Evolutionary conservation across 2,113 vertebrate species (phyloP).

Genomic region (Oxyura jamaicensis): DNA sequence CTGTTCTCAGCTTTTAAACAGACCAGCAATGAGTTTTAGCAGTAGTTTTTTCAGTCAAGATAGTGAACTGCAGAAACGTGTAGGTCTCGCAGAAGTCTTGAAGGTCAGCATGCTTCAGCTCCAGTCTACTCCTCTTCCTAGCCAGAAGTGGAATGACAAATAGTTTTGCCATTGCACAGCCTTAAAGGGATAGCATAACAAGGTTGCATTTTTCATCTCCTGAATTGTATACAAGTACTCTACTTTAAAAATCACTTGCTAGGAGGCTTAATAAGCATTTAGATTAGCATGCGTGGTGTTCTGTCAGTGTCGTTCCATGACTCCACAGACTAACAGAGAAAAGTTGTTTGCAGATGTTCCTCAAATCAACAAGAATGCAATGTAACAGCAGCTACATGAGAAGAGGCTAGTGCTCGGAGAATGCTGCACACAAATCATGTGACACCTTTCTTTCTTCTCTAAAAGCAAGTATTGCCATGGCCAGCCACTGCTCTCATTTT

Average conservation of each 20-base stretch:
- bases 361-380: not conserved
- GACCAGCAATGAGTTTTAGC: not conserved
- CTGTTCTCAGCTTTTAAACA: not conserved
- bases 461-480: not conserved
- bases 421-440: not conserved
- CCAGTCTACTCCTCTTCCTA: not conserved
- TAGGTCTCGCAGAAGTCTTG: not conserved
- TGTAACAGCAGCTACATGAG: not conserved
- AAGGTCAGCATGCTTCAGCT: not conserved
- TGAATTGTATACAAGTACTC: not conserved
- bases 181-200: not conserved
- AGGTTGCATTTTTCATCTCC: not conserved
- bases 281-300: not conserved
- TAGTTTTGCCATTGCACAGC: not conserved
- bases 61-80: not conserved
- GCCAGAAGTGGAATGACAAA: not conserved
- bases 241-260: not conserved
- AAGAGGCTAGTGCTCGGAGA: not conserved
- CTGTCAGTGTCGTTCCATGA: not conserved
- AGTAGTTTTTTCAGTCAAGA: not conserved
- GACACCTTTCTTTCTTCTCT: not conserved
- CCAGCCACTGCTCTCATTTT: not conserved
- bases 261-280: not conserved
- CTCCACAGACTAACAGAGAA: not conserved
- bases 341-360: not conserved